Conservation (phyloP, 2,888 invertebrate species). For the Strigamia maritima region DNA sequence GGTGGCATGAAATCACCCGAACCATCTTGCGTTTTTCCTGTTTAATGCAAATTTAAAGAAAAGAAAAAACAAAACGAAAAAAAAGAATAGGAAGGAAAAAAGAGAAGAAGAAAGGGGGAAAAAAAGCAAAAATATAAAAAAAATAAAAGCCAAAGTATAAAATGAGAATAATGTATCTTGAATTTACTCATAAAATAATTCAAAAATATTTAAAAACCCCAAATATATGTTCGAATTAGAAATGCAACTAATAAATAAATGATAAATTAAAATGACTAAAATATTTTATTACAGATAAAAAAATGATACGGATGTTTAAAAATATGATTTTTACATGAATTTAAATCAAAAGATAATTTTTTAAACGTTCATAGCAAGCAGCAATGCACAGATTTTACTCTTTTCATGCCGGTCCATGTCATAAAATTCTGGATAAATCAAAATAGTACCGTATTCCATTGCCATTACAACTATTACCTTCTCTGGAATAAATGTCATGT, state of each 20-base stretch:
- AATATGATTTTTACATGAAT: no score
- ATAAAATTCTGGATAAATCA: not conserved
- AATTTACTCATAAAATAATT: not conserved
- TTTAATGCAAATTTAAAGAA: not conserved
- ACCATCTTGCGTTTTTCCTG: conserved; percentile 57
- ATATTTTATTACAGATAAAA: not conserved
- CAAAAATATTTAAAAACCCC: no score
- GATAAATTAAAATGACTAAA: not conserved
- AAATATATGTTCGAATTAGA: no score
- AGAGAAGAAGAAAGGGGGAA: not conserved
- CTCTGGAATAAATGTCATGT: not conserved
- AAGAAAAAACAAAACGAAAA: not conserved
- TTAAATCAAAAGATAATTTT: no score
- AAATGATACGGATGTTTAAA: no score
- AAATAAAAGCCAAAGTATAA: not conserved
- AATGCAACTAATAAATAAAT: not conserved
- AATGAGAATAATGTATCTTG: not conserved
- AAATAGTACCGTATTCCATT: not conserved
- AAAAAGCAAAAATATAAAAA: not conserved
- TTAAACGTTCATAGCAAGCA: no score
- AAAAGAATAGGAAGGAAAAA: not conserved
- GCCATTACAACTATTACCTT: not conserved
- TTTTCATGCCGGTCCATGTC: not conserved
- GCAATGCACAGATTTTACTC: no score
- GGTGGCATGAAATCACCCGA: conserved; percentile 66